A percentile compares a stretch with the other conserved stretches of the same genome.
Evolutionary conservation across 2,113 vertebrate genomes (phyloP).

Genomic region (Oenanthe melanoleuca): DNA sequence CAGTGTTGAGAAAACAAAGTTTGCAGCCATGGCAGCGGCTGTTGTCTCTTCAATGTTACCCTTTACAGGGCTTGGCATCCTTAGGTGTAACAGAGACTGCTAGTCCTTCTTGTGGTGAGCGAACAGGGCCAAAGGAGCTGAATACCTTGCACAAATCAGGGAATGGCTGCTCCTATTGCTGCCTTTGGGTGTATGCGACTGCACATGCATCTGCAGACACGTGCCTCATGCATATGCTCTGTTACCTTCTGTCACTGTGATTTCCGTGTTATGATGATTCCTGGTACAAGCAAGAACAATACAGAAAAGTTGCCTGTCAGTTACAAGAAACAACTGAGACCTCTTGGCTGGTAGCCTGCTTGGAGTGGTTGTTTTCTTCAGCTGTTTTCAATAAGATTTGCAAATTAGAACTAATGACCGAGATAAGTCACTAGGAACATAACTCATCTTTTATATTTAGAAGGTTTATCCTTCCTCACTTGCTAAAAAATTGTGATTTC

Average conservation of each 20-base stretch:
- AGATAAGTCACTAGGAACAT: not conserved
- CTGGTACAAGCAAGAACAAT: not conserved
- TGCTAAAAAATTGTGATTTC: not conserved
- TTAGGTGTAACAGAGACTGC: not conserved
- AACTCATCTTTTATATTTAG: not conserved
- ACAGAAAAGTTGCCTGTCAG: not conserved
- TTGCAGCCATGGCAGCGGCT: constrained; percentile 47
- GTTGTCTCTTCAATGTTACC: not conserved
- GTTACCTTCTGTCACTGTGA: not conserved
- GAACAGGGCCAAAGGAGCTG: not conserved
- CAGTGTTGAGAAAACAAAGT: constrained; percentile 52
- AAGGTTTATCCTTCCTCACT: not conserved
- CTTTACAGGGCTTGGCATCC: not conserved
- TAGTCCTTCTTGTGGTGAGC: not conserved
- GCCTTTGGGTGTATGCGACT: not conserved
- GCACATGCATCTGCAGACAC: not conserved
- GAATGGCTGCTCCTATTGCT: not conserved
- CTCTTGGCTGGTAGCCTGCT: not conserved
- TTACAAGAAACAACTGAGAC: not conserved
- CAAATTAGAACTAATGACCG: not conserved
- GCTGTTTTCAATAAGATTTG: constrained; percentile 18
- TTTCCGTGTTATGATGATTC: not conserved
- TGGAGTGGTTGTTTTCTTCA: not conserved
- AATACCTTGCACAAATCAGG: not conserved
- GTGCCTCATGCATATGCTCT: rapidly evolving